Evolutionary conservation across 2,113 vertebrate genomes (phyloP).

Genomic region (Ariopsis seemanni): DNA sequence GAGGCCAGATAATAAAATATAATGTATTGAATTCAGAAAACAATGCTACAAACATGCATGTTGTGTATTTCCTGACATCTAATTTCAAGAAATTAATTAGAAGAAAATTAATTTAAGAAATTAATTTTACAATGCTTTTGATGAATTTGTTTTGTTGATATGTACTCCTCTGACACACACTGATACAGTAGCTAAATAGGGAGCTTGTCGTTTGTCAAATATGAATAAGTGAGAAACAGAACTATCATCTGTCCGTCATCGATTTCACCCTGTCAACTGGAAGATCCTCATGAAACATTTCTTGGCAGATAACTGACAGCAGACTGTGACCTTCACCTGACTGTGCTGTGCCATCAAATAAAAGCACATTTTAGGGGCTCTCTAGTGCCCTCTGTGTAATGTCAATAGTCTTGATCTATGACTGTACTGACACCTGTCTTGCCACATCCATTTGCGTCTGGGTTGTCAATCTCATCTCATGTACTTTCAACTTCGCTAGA

Average conservation of each 20-base stretch:
- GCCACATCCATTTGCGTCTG: conserved; percentile 69
- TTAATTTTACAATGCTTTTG: background rate
- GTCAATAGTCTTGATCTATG: conserved; percentile 73
- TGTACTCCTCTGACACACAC: conserved; percentile 7
- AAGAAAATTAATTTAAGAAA: background rate
- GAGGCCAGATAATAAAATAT: background rate
- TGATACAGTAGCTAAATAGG: conserved; percentile 20
- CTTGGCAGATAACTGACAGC: conserved; percentile 75
- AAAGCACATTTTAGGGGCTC: conserved; percentile 60
- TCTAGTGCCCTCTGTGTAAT: conserved; percentile 61
- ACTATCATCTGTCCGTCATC: conserved; percentile 76
- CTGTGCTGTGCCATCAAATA: conserved; percentile 66
- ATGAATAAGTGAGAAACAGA: conserved; percentile 46
- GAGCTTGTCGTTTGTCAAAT: conserved; percentile 46
- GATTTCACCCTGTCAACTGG: conserved; percentile 58
- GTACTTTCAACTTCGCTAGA: conserved; percentile 48
- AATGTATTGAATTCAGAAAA: background rate
- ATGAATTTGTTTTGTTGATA: background rate
- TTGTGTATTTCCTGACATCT: background rate
- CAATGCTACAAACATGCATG: background rate
- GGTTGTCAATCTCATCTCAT: conserved; percentile 68
- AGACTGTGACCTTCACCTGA: conserved; percentile 78
- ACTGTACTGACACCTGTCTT: conserved; percentile 71
- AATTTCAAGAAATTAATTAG: background rate
- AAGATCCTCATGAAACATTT: conserved; percentile 66